Base-by-base conservation (phyloP, 2,888 invertebrate genomes). In the Pelosia muscerda region DNA sequence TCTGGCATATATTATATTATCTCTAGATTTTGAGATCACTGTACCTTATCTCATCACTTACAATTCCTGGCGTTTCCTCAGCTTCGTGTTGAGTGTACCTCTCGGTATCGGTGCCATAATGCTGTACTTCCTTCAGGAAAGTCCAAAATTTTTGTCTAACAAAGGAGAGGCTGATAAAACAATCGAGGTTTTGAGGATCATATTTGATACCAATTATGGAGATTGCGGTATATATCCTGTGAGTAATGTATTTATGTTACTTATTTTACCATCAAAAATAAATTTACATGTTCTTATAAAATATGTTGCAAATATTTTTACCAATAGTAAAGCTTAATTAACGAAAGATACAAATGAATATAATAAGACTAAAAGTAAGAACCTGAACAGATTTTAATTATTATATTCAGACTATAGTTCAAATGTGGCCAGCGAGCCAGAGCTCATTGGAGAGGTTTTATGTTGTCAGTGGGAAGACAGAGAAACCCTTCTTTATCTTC, bases 61-160 rank as follows among this genome's bases (percentile, higher is more conserved):
- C 73, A 94, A 95, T 69, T 96, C 97, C 1, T 97, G 97, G 97
- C 92, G 97, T 55, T 76, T 97, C 19, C 95, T 97, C 68, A 85
- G 97, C 2, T 89, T 96, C 0, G 73, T 77, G 13, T 66, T 82
- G 74, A 73, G 81, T 0, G 19, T 81, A 0, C 78, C 79, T 6
- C 66, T 82, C 2, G 84, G 78, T 6, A 13, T 96, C 0, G 95
- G 96, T 61, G 95, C 95, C 0, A 15, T 95, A 0, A 90, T 95
- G 65, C 86, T 96, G 23, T 83, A 91, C 1, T 87, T 88, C 22
- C 89, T 96, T 61, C 96, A 97, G 0, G 97, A 97, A 85, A 97
- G 96, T 74, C 97, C 97, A 0, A 97, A 97, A 83, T 97, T 96
- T 83, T 89, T 96, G 66, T 90, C 96, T 10, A 95, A 96, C 9